Evolutionary conservation across 2,113 vertebrate species (phyloP), one percentile per base, ranked within the genome.

Genomic region (Tor tambroides): DNA sequence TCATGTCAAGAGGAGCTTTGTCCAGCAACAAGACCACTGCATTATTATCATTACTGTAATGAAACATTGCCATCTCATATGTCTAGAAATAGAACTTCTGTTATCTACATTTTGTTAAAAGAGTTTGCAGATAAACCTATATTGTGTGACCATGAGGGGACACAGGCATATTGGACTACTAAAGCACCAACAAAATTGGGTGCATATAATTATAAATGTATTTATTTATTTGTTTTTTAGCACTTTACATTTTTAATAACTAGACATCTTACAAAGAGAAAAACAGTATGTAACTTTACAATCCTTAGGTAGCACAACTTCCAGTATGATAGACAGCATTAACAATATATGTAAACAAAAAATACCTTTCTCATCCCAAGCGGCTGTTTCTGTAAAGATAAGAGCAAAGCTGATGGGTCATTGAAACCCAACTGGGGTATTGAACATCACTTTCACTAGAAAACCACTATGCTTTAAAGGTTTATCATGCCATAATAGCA

Each of bases 381-480:
- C 65, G 6, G 65, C 63, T 83, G 81, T 49, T 71, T 51, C 26
- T 32, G 17, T 65, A 35, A 32, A 71, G 80, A 83, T 83, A 83
- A 83, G 63, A 71, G 63, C 26, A 51, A 83, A 46, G 41, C 80
- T 83, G 81, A 51, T 10, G 32, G 80, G 19, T 51, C 28, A 69
- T 4, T 71, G 63, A 19, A 51, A 67, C n/a, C 19, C 23, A 51
- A 63, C 79, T 17, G 6, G 41, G 9, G 9, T 12, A 51, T 9
- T 49, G 10, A 51, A 83, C 81, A 35, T 71, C 8, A 8, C 9
- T 78, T 78, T 78, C 49, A 78, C 46, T 28, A 17, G 26, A 51
- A 26, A 35, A 43, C 79, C 32, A 41, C 35, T 28, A 15, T 65
- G 35, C 23, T 65, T 59, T 49, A 65, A 65, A 46, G 41, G 38